Evolutionary conservation across 2,113 vertebrate species (phyloP).

Genomic region (Brachyistius frenatus): DNA sequence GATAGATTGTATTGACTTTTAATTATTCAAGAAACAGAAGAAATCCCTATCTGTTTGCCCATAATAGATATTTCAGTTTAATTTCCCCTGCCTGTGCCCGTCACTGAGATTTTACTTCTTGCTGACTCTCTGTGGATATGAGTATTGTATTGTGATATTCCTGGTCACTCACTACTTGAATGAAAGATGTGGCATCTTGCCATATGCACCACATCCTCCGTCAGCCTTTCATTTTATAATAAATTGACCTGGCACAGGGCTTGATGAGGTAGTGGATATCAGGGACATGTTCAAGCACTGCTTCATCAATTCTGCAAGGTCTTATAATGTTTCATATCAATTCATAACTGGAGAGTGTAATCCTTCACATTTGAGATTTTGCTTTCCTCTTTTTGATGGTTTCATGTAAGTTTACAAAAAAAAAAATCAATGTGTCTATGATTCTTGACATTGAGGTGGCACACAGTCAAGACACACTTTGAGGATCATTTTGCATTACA

Average conservation of each 20-base stretch:
- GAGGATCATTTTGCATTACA: not conserved
- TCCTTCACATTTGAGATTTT: not conserved
- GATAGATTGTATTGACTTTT: constrained; percentile 8
- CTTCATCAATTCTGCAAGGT: constrained; percentile 58
- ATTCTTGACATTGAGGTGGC: not conserved
- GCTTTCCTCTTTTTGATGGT: not conserved
- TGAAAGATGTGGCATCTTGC: constrained; percentile 48
- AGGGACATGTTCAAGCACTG: constrained; percentile 36
- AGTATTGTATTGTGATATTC: constrained; percentile 14
- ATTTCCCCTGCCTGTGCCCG: not conserved
- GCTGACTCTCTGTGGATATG: not conserved
- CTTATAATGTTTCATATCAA: constrained; percentile 44
- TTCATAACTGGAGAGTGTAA: constrained; percentile 23
- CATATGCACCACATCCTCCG: constrained; percentile 19
- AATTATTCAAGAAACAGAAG: not conserved
- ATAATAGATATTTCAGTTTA: not conserved
- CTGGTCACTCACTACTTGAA: constrained; percentile 16
- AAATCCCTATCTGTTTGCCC: not conserved
- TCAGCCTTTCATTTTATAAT: constrained; percentile 42
- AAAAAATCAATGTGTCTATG: not conserved
- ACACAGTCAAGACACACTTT: not conserved
- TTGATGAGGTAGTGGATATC: constrained; percentile 41
- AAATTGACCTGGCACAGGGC: constrained; percentile 39
- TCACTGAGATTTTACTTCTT: constrained; percentile 3
- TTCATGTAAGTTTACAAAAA: not conserved